These are phyloP conservation scores for Saturnia pavonia DNA, from an alignment of 2,888 invertebrate species.

Conservation along the genomic window DNA sequence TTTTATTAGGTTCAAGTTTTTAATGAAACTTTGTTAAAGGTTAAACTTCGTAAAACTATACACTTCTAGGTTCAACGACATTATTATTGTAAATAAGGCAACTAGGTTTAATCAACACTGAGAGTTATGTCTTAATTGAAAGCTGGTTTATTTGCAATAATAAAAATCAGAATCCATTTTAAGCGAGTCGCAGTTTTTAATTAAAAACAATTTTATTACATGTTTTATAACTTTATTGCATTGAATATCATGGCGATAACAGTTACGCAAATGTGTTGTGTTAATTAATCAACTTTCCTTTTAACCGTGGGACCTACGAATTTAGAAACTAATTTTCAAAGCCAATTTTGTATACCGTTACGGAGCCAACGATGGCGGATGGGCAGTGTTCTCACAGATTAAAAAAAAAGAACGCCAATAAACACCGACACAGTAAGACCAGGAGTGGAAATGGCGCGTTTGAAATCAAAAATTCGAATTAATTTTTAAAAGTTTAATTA, in stretches of 20 bases:
- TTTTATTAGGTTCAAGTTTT: no score
- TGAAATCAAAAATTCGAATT: slow-evolving; percentile 71
- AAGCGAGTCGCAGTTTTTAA: slow-evolving; percentile 7
- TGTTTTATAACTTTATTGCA: slow-evolving; percentile 24
- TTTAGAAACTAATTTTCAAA: slow-evolving; percentile 22
- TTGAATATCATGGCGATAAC: slow-evolving; percentile 21
- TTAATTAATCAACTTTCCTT: slow-evolving; percentile 24
- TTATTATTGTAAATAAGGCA: not conserved
- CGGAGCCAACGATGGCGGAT: slow-evolving; percentile 12
- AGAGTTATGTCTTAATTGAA: slow-evolving; percentile 15
- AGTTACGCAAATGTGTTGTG: slow-evolving; percentile 19
- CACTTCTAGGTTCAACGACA: not conserved
- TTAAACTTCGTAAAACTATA: not conserved
- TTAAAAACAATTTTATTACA: slow-evolving; percentile 18
- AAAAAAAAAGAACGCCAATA: slow-evolving; percentile 18
- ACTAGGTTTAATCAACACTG: slow-evolving; percentile 2
- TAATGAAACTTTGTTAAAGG: no score
- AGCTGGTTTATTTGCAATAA: slow-evolving; percentile 4
- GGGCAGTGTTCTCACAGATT: slow-evolving; percentile 11
- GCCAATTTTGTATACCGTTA: slow-evolving; percentile 21
- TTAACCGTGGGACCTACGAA: slow-evolving; percentile 22
- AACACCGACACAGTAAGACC: slow-evolving; percentile 59
- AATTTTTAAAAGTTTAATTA: slow-evolving; percentile 76
- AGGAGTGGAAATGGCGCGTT: slow-evolving; percentile 69
- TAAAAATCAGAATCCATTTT: slow-evolving; percentile 6